Conservation (phyloP, 1,140 invertebrate species). For the Drosophila busckii region DNA sequence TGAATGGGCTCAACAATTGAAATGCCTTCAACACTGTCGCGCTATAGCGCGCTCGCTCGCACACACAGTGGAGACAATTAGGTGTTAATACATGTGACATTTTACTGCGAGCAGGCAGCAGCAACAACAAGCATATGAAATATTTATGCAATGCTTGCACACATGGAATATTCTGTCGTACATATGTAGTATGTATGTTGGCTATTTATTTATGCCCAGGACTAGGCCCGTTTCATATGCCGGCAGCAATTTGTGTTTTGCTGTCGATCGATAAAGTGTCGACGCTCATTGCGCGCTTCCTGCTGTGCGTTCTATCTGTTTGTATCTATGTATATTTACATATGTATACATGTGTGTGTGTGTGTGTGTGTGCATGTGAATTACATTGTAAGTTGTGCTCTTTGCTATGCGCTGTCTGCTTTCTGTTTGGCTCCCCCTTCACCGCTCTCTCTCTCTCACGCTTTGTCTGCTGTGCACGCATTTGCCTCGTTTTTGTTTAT, state of each 20-base stretch:
- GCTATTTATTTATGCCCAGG: neutral
- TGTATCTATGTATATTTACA: constrained; percentile 1
- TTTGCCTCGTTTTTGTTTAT: constrained; percentile 52
- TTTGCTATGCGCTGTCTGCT: constrained; percentile 18
- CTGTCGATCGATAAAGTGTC: constrained; percentile 67
- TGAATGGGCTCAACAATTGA: too few species aligned
- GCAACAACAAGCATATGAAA: constrained; percentile 34
- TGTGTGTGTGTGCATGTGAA: constrained; percentile 30
- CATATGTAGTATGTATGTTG: constrained; percentile 11
- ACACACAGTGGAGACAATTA: constrained; percentile 50
- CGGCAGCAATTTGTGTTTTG: too few species aligned
- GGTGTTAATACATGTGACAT: constrained; percentile 69
- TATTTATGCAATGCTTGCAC: constrained; percentile 56
- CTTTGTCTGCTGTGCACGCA: constrained; percentile 30
- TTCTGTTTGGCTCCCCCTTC: constrained; percentile 4
- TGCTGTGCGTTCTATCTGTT: constrained; percentile 28
- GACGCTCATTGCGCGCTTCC: constrained; percentile 34
- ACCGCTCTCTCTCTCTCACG: neutral
- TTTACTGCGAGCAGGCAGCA: constrained; percentile 40
- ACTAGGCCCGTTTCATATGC: too few species aligned
- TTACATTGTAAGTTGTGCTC: constrained; percentile 58
- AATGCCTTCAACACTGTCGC: too few species aligned
- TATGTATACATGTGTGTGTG: neutral
- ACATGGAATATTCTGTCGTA: constrained; percentile 52
- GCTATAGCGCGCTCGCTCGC: too few species aligned